Percentiles rank a stretch among this genome's conserved stretches.
Conservation (phyloP, 2,888 invertebrate species). For the Boloria euphrosyne region DNA sequence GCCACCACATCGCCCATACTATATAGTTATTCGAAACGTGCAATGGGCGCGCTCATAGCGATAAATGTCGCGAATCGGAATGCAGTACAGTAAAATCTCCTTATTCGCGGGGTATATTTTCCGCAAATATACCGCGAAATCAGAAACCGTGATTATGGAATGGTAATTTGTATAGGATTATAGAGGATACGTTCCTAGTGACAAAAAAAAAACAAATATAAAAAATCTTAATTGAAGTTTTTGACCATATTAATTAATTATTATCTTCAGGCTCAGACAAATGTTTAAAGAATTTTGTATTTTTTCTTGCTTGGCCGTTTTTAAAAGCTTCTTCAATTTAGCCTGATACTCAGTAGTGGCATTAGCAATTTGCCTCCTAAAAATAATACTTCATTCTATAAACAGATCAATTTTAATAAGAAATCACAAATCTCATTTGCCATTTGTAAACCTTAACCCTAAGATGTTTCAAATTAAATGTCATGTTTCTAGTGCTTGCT, state of each 20-base stretch:
- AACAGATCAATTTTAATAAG: not conserved
- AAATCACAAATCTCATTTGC: constrained; percentile 41
- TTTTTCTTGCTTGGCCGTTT: not conserved
- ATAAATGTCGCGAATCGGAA: too few species aligned
- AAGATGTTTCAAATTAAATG: constrained; percentile 40
- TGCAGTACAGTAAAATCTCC: constrained; percentile 3
- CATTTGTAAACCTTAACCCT: constrained; percentile 43
- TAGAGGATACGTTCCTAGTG: not conserved
- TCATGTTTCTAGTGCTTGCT: constrained; percentile 39
- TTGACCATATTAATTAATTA: not conserved
- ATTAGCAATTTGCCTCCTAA: not conserved
- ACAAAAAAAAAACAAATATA: not conserved
- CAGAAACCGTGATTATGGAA: not conserved
- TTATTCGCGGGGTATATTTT: constrained; percentile 3
- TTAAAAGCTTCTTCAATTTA: not conserved
- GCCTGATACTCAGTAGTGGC: not conserved
- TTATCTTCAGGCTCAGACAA: not conserved
- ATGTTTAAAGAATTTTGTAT: not conserved
- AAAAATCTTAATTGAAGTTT: not conserved
- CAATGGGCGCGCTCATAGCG: too few species aligned
- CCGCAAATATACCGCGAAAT: not conserved
- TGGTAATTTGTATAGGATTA: not conserved
- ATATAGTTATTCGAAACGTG: too few species aligned
- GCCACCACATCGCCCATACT: too few species aligned
- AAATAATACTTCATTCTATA: constrained; percentile 18